Evolutionary conservation across 2,888 invertebrate species (phyloP), one percentile per base, ranked within the genome.

Genomic region (Ariolimax columbianus): DNA sequence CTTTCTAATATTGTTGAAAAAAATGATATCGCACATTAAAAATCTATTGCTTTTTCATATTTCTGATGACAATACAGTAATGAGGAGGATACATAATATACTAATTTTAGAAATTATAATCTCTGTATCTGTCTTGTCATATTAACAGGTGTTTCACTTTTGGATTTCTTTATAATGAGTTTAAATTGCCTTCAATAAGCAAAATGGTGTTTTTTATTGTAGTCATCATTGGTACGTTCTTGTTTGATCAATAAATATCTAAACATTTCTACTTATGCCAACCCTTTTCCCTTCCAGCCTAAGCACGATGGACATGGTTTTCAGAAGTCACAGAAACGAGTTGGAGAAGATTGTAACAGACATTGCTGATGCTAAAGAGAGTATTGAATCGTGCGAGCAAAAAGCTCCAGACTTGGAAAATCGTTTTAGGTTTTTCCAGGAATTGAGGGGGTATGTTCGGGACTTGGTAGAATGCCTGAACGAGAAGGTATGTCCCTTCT

Each of bases 381-480:
- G 96, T 77, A 93, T 95, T 83, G 91, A 92, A 83, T 92, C 94
- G 73, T 92, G 95, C 86, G 96, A 96, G 88, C 92, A 94, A 77
- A 95, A 95, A 88, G 95, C 95, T 83, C 96, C 96, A 33, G 94
- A 94, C 86, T 96, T 98, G 83, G 97, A 97, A 89, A 96, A 96
- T 85, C 96, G 97, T 90, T 99, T 97, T 95, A 95, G 96, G 92
- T 97, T 98, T 95, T 99, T 98, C 95, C 99, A 99, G 95, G 97
- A 98, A 95, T 96, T 97, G 92, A 96, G 97, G 94, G 97, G 98
- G 93, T 99, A 98, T 96, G 96, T 98, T 93, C 97, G 97, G 90
- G 98, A 99, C 96, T 96, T 99, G 94, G 96, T 99, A 94, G 99
- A 99, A 95, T 99, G 99, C 95, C 96, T 99, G 92, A 97, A 98